Evolutionary conservation across 1,140 invertebrate species (phyloP).

Genomic region (Lucilia sericata): DNA sequence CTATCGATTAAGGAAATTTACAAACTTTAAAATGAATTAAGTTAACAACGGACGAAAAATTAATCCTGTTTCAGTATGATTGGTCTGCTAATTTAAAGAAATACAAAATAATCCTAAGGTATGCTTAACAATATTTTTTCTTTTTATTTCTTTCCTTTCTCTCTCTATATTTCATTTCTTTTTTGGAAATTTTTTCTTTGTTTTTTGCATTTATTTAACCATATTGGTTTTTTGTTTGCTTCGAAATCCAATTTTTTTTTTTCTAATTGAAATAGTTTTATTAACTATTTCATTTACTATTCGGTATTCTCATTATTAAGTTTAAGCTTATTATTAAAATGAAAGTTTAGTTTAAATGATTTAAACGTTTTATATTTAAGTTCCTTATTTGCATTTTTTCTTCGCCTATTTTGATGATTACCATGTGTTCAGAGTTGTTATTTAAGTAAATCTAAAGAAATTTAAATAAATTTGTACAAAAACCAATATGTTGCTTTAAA

Average conservation of each 20-base stretch:
- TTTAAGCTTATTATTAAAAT: too few species aligned
- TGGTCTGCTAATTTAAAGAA: not conserved
- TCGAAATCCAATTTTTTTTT: not conserved
- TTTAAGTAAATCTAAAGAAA: not conserved
- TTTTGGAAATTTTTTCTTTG: too few species aligned
- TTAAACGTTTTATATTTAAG: too few species aligned
- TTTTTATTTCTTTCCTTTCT: not conserved
- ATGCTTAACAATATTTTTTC: not conserved
- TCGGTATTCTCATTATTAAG: too few species aligned
- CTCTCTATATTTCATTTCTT: not conserved
- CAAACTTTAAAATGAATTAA: too few species aligned
- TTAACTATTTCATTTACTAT: too few species aligned
- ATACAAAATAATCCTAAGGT: not conserved
- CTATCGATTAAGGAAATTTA: constrained; percentile 54
- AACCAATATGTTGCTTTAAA: too few species aligned
- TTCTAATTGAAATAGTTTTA: too few species aligned
- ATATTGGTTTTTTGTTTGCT: not conserved
- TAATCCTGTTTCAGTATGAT: not conserved
- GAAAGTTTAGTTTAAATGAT: too few species aligned
- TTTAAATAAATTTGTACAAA: not conserved
- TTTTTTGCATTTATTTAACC: not conserved
- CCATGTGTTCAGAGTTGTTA: not conserved
- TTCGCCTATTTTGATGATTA: not conserved
- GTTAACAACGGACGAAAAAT: too few species aligned
- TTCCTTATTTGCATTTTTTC: too few species aligned